Percentiles rank a stretch among this genome's conserved stretches.
Evolutionary conservation across 2,113 vertebrate species (phyloP).

Genomic region (Arenaria interpres): DNA sequence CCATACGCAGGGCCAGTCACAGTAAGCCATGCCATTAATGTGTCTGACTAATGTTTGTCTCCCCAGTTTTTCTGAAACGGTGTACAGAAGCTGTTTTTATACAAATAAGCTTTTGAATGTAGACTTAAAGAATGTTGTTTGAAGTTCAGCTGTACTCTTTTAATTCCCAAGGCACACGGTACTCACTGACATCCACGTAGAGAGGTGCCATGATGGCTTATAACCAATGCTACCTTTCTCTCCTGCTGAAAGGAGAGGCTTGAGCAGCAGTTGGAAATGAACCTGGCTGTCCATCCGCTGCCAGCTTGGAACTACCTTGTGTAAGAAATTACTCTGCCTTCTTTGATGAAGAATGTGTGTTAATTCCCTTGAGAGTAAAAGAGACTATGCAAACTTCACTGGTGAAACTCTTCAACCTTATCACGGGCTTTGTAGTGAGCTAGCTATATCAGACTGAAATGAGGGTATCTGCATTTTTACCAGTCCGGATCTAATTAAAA

Average conservation of each 20-base stretch:
- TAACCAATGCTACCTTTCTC: not conserved
- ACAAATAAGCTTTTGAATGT: conserved; percentile 20
- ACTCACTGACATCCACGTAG: not conserved
- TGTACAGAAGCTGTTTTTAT: not conserved
- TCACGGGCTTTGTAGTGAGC: conserved; percentile 11
- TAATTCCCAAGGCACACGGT: not conserved
- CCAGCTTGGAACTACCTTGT: not conserved
- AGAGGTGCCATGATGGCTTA: not conserved
- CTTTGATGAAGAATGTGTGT: not conserved
- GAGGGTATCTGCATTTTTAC: conserved; percentile 41
- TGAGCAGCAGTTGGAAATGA: not conserved
- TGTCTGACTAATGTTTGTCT: not conserved
- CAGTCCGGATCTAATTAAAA: conserved; percentile 51
- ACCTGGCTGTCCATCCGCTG: not conserved
- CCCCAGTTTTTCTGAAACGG: not conserved
- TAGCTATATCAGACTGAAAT: conserved; percentile 46
- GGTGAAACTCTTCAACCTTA: not conserved
- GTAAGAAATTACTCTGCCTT: not conserved
- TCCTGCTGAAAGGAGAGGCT: not conserved
- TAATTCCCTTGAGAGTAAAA: not conserved
- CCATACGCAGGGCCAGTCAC: not conserved
- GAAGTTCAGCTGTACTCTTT: not conserved
- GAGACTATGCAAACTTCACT: not conserved
- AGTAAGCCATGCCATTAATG: not conserved
- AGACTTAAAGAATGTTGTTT: conserved; percentile 12